Conservation (phyloP, 2,113 vertebrate genomes). For the Athene noctua region DNA sequence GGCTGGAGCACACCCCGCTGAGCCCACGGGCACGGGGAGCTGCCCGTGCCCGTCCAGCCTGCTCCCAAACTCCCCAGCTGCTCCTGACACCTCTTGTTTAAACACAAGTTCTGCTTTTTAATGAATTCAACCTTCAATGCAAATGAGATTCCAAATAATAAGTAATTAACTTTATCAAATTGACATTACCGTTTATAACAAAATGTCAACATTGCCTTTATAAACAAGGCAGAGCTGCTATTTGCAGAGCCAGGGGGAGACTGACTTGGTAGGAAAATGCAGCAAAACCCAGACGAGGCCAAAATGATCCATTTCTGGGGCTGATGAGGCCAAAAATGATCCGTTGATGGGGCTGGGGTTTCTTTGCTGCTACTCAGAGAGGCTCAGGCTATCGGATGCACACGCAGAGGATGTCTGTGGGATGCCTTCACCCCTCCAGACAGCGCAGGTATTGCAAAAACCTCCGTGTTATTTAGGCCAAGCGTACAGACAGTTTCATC, state of each 20-base stretch:
- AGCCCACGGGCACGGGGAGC: rapidly evolving
- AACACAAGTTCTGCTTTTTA: not conserved
- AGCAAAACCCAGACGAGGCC: not conserved
- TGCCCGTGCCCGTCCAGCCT: not conserved
- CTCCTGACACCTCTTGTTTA: not conserved
- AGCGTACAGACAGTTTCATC: not conserved
- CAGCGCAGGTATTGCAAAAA: not conserved
- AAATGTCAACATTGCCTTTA: not conserved
- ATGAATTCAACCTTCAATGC: not conserved
- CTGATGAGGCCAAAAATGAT: too few species aligned
- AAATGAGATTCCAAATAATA: constrained; percentile 22
- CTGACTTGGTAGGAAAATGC: rapidly evolving
- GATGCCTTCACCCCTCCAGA: not conserved
- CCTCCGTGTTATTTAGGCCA: rapidly evolving
- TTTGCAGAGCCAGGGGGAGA: not conserved
- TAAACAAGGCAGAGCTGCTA: constrained; percentile 19
- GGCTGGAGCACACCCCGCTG: not conserved
- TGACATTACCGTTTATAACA: constrained; percentile 11
- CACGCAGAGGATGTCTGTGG: not conserved
- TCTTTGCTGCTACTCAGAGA: rapidly evolving
- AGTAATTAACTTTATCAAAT: constrained; percentile 27
- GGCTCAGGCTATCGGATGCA: not conserved
- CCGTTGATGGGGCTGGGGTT: rapidly evolving
- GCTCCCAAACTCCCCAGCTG: not conserved
- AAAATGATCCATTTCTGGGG: rapidly evolving